Evolutionary conservation across 1,140 invertebrate species (phyloP).

Genomic region (Paracyclopina nana): DNA sequence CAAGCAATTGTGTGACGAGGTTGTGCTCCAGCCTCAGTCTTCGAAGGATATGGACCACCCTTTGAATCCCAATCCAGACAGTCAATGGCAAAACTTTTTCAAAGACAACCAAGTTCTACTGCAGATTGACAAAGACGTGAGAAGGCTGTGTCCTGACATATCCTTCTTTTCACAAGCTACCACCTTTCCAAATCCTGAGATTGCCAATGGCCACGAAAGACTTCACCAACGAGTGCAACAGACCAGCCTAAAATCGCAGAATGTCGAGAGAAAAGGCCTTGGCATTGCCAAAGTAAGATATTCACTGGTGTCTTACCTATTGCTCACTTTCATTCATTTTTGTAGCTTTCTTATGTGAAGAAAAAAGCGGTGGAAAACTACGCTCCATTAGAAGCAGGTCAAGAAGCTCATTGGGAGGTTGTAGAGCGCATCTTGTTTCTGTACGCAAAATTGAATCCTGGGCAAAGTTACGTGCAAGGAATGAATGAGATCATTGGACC

Average conservation of each 20-base stretch:
- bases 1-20: constrained; percentile 56
- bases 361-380: constrained; percentile 54
- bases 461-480: constrained; percentile 91
- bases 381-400: constrained; percentile 51
- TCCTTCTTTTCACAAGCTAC: constrained; percentile 88
- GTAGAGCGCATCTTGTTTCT: constrained; percentile 89
- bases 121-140: constrained; percentile 93
- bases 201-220: constrained; percentile 27
- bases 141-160: constrained; percentile 80
- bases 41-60: constrained; percentile 47
- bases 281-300: constrained; percentile 59
- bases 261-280: constrained; percentile 8
- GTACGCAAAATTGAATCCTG: constrained; percentile 93
- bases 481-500: constrained; percentile 99
- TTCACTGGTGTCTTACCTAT: constrained; percentile 11
- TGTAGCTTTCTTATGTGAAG: constrained; percentile 23
- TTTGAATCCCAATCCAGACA: constrained; percentile 76
- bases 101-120: constrained; percentile 83
- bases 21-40: no score
- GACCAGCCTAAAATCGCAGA: constrained; percentile 14
- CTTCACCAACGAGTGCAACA: constrained; percentile 16
- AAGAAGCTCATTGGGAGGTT: constrained; percentile 88
- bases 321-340: neutral
- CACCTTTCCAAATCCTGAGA: constrained; percentile 53
- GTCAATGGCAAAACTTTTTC: constrained; percentile 80